These are phyloP conservation scores for Dipodomys ordii DNA, from an alignment of 2,113 vertebrate species.

Conservation along the genomic window DNA sequence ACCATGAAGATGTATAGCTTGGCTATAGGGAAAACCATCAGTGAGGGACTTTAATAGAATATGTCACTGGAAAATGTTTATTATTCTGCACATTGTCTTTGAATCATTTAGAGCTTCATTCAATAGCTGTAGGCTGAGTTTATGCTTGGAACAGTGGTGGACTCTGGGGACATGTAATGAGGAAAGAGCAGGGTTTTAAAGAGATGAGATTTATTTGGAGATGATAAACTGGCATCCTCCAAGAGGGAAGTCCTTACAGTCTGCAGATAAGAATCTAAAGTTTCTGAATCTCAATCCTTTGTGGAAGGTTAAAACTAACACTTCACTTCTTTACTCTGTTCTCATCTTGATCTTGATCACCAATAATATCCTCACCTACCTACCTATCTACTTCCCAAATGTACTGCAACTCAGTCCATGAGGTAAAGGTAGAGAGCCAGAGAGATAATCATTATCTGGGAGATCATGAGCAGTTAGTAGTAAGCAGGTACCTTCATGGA, in stretches of 20 bases:
- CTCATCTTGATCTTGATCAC: not conserved
- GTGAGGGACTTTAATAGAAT: not conserved
- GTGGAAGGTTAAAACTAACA: not conserved
- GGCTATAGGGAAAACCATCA: conserved; percentile 5
- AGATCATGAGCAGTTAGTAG: not conserved
- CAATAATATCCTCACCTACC: too few relatives aligned
- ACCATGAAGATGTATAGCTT: conserved; percentile 2
- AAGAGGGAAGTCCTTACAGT: not conserved
- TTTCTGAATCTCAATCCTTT: too few relatives aligned
- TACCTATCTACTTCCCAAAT: not conserved
- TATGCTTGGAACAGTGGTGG: not conserved
- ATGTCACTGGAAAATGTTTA: not conserved
- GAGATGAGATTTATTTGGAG: not conserved
- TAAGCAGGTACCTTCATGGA: not conserved
- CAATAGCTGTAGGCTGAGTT: not conserved
- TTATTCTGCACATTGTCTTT: conserved; percentile 39
- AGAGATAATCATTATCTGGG: not conserved
- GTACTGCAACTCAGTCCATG: too few relatives aligned
- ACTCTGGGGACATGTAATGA: not conserved
- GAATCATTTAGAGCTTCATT: not conserved
- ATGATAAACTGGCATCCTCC: not conserved
- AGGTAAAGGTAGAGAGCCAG: not conserved
- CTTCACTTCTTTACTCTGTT: not conserved
- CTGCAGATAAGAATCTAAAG: not conserved
- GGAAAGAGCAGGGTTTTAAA: not conserved